Evolutionary conservation across 2,888 invertebrate species (phyloP).

Genomic region (Thalpophila matura): DNA sequence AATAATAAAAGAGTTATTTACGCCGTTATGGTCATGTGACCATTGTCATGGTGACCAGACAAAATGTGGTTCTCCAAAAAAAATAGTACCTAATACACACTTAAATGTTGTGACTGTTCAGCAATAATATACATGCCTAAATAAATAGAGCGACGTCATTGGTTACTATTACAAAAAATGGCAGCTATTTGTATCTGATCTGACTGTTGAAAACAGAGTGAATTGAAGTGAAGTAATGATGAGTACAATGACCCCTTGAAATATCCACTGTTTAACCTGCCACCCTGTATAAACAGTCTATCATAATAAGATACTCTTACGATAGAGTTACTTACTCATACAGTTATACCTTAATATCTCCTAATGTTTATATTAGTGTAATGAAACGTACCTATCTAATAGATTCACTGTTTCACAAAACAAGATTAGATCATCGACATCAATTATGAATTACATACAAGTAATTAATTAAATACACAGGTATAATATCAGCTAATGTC

Average conservation of each 20-base stretch:
- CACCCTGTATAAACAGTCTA: neutral
- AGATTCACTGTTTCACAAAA: slow-evolving; percentile 6
- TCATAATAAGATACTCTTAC: neutral
- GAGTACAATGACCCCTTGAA: too few species aligned
- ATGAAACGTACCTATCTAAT: slow-evolving; percentile 5
- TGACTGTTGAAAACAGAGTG: neutral
- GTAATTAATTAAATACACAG: slow-evolving; percentile 6
- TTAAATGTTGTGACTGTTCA: too few species aligned
- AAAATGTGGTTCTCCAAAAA: too few species aligned
- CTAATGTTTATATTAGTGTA: slow-evolving; percentile 22
- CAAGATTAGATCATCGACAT: slow-evolving; percentile 28
- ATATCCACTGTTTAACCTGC: too few species aligned
- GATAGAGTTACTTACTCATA: neutral
- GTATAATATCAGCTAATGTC: neutral
- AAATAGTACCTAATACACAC: too few species aligned
- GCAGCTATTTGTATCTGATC: too few species aligned
- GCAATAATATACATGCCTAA: too few species aligned
- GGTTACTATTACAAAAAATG: too few species aligned
- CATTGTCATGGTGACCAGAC: too few species aligned
- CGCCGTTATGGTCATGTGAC: too few species aligned
- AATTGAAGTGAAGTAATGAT: too few species aligned
- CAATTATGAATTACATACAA: neutral
- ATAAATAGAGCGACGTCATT: too few species aligned
- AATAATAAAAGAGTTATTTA: neutral
- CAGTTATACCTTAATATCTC: slow-evolving; percentile 3